Base-by-base conservation (phyloP, 1,140 invertebrate species). In the Drosophila pruinosa region DNA sequence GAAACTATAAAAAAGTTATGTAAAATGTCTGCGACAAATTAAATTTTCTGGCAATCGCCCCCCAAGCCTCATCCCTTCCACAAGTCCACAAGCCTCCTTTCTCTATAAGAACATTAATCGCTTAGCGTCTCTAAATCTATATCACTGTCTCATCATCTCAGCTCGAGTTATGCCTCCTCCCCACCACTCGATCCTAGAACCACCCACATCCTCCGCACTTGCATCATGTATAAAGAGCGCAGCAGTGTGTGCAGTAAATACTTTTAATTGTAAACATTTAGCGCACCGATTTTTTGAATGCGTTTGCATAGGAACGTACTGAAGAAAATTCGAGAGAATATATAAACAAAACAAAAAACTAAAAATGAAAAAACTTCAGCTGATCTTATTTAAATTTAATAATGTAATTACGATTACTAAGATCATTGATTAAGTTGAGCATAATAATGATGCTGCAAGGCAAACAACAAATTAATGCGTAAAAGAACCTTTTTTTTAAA, bases 311-410 rank as follows among this genome's bases (percentile, higher is more conserved):
- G 34, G 34, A 59, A 58, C 53, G 39, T 71, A 67, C 17, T 69
- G 47, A 41, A 53, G 38, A 39, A 65, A 63, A 69, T 17, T 68
- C 52, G 64, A 28, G 45, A 68, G 34, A 71, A 75, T 14, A 56
- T n/a, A 38, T n/a, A 63, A 45, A 54, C 15, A 64, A 64, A 43
- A 8, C 2, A 39, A 39, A 57, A 31, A 45, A 43, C 41, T 17
- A 68, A 53, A 61, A 14, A 7, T 58, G 38, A 72, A 38, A 57
- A 45, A 50, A 75, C 70, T 78, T 83, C 79, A 85, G 75, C 79
- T 83, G 79, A 83, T 83, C 79, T 83, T 83, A 78, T 79, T 78
- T 83, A 72, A 78, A 79, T 83, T 63, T 72, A 78, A 78, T 75
- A 67, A 72, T 83, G 58, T 83, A 64, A 75, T 78, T 83, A 75